phyloP scores from a whole-genome alignment of 1,140 invertebrate species.

The Cydia pomonella region DNA sequence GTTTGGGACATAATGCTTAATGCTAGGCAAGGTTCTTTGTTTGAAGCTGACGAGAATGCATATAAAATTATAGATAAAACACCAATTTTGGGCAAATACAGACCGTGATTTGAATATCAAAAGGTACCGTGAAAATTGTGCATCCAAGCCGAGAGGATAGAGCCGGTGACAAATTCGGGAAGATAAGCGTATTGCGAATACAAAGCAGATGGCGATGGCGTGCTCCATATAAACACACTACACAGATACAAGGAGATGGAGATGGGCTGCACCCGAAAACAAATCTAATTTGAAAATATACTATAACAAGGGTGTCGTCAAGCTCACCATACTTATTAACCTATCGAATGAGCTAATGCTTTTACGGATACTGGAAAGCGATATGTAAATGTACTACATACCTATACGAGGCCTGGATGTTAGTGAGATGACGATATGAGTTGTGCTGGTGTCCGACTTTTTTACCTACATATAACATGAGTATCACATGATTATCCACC shows the following conservation, averaged over 20 bases:
- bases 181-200: constrained; percentile 55
- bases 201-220: constrained; percentile 51
- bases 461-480: too few species aligned
- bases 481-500: too few species aligned
- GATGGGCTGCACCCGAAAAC: constrained; percentile 48
- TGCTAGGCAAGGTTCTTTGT: not conserved
- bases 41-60: not conserved
- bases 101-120: constrained; percentile 58
- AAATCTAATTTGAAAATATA: constrained; percentile 70
- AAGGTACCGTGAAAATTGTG: constrained; percentile 47
- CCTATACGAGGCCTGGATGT: too few species aligned
- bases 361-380: too few species aligned
- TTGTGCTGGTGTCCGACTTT: too few species aligned
- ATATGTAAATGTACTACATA: too few species aligned
- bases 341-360: too few species aligned
- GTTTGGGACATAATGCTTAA: too few species aligned
- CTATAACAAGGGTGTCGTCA: constrained; percentile 46
- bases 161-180: constrained; percentile 53
- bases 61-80: not conserved
- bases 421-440: too few species aligned
- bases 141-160: constrained; percentile 34
- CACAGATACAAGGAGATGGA: constrained; percentile 11
- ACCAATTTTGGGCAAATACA: constrained; percentile 34
- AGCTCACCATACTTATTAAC: too few species aligned
- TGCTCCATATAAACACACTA: constrained; percentile 32